Base-by-base conservation (phyloP, 2,797 vertebrate species). In the Rhadinocentrus ornatus region DNA sequence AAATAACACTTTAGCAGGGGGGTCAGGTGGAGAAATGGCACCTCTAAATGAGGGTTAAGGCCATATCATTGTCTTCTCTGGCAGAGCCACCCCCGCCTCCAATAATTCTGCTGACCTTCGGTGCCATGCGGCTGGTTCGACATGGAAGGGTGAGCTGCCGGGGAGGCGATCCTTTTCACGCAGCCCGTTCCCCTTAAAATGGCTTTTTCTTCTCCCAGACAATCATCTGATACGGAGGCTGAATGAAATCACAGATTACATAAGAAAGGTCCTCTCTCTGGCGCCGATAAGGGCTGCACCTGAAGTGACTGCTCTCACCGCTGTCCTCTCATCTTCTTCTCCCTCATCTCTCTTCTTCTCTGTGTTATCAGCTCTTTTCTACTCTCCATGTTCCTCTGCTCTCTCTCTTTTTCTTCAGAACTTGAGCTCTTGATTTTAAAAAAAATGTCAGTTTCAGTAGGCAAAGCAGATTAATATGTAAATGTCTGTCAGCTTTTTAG, bases 1-100 rank as follows among this genome's bases (percentile, higher is more conserved):
- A 94, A 93, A 89, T 81, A 94, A 93, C 92, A 92, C 92, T 95
- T 96, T 94, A 82, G 92, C 92, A 89, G 88, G 86, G 88, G 88
- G 90, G 93, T 94, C 82, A 88, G 92, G 96, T 96, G 95, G 95
- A 95, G 94, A 95, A 95, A 92, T 93, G 93, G 94, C 94, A 95
- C 88, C 89, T 84, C 69, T 31, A 86, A 95, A 95, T 93, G 94
- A 95, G 91, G 91, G 94, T 95, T 95, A 93, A 95, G 94, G 95
- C 94, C 94, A 93, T 92, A 89, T 95, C 94, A 96, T 93, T 92
- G 90, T 93, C 95, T 95, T 95, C 92, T 91, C 88, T 80, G 89
- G 82, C 72, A 89, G 89, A 93, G 94, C 91, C 94, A 93, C 93
- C 93, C 90, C 94, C 93, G 93, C 94, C 95, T 96, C 94, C 95